phyloP scores from a whole-genome alignment of 2,797 vertebrate genomes.

The Acomys russatus region DNA sequence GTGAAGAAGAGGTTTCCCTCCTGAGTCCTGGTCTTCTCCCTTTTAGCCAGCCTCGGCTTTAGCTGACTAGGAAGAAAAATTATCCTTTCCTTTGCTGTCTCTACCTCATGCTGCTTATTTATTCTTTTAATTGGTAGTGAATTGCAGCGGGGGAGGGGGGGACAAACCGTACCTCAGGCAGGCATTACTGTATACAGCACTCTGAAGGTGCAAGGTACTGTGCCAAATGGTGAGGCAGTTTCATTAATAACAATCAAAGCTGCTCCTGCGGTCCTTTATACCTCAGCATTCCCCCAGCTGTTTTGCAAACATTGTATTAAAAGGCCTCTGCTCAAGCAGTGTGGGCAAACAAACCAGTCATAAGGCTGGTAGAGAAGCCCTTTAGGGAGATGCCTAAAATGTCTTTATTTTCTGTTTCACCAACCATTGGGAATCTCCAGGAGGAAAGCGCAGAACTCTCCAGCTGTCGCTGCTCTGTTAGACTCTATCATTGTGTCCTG shows the following conservation, averaged over 20 bases:
- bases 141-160: not conserved
- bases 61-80: conserved; percentile 76
- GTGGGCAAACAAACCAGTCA: conserved; percentile 60
- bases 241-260: conserved; percentile 74
- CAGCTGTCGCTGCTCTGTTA: conserved; percentile 57
- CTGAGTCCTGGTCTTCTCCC: conserved; percentile 66
- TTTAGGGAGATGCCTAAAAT: conserved; percentile 69
- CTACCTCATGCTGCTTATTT: conserved; percentile 79
- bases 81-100: conserved; percentile 76
- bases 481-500: conserved; percentile 43
- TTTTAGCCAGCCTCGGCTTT: conserved; percentile 77
- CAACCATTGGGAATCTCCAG: not conserved
- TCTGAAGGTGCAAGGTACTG: conserved; percentile 46
- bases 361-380: conserved; percentile 38
- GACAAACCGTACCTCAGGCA: conserved; percentile 52
- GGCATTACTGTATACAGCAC: conserved; percentile 28
- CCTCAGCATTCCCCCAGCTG: conserved; percentile 65
- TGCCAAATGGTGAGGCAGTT: conserved; percentile 63
- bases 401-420: conserved; percentile 73
- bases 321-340: conserved; percentile 17
- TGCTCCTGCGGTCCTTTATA: conserved; percentile 31
- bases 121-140: conserved; percentile 84
- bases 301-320: conserved; percentile 67
- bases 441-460: conserved; percentile 58
- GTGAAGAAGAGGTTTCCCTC: conserved; percentile 78